Evolutionary conservation across 2,888 invertebrate species (phyloP).

Genomic region (Sphinx pinastri): DNA sequence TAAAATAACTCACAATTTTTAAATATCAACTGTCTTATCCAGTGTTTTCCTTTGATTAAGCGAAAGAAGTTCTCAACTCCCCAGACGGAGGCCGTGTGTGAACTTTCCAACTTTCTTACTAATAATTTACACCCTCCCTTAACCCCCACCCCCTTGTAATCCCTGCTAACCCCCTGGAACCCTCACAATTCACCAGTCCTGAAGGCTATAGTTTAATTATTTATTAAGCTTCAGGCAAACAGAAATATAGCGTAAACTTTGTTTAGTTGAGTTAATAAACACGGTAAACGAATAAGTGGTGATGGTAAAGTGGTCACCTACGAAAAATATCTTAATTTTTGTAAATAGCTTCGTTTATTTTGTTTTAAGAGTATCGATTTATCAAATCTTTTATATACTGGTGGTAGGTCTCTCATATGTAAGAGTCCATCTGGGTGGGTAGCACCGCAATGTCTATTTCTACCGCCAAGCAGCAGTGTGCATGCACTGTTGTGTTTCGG

Average conservation of each 20-base stretch:
- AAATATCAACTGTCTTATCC: not conserved
- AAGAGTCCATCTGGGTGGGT: too few species aligned
- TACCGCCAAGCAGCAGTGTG: too few species aligned
- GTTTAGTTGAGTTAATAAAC: not conserved
- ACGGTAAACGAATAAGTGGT: too few species aligned
- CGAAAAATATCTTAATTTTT: too few species aligned
- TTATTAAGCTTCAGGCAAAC: not conserved
- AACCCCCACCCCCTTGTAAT: not conserved
- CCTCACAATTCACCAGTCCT: not conserved
- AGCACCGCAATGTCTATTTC: too few species aligned
- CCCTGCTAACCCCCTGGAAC: not conserved
- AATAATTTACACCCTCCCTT: slow-evolving; percentile 25
- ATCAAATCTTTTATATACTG: too few species aligned
- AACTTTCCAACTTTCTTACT: slow-evolving; percentile 24
- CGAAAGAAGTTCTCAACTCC: slow-evolving; percentile 7
- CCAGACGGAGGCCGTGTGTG: slow-evolving; percentile 16
- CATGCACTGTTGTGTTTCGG: too few species aligned
- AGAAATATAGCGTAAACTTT: not conserved
- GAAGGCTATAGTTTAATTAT: slow-evolving; percentile 18
- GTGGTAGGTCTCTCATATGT: too few species aligned
- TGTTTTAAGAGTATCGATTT: too few species aligned
- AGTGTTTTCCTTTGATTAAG: slow-evolving; percentile 16
- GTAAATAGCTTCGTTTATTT: too few species aligned
- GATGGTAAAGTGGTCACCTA: too few species aligned
- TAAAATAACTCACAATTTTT: not conserved